phyloP scores from a whole-genome alignment of 2,888 invertebrate genomes.

The Baronia brevicornis region DNA sequence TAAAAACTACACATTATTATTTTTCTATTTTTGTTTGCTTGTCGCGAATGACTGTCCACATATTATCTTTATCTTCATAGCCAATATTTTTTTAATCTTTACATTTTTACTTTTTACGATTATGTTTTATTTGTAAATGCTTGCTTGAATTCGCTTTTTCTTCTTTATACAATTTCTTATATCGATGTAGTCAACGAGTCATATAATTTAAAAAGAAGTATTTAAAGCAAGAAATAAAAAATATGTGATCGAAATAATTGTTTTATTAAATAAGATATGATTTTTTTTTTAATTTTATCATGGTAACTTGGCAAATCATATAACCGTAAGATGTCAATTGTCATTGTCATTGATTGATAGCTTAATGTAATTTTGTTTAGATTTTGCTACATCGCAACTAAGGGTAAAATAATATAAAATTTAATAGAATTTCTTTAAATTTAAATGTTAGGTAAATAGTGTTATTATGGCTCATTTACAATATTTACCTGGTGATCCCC shows the following conservation, averaged over 20 bases:
- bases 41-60: too few species aligned
- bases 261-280: too few species aligned
- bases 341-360: constrained; percentile 10
- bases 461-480: constrained; percentile 56
- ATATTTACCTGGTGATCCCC: constrained; percentile 80
- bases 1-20: too few species aligned
- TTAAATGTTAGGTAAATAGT: constrained; percentile 8
- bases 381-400: constrained; percentile 5
- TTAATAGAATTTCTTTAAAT: constrained; percentile 6
- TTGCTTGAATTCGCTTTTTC: too few species aligned
- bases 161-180: too few species aligned
- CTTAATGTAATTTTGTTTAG: constrained; percentile 9
- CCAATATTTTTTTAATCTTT: too few species aligned
- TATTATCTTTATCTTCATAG: too few species aligned
- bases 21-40: too few species aligned
- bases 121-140: too few species aligned
- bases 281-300: too few species aligned
- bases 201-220: not conserved
- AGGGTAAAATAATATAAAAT: constrained; percentile 1
- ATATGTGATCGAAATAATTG: constrained; percentile 3
- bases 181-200: not conserved
- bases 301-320: not conserved
- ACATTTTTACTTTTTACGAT: too few species aligned
- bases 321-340: constrained; percentile 10
- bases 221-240: not conserved